Conservation (phyloP, 2,113 vertebrate genomes). For the Condylura cristata region DNA sequence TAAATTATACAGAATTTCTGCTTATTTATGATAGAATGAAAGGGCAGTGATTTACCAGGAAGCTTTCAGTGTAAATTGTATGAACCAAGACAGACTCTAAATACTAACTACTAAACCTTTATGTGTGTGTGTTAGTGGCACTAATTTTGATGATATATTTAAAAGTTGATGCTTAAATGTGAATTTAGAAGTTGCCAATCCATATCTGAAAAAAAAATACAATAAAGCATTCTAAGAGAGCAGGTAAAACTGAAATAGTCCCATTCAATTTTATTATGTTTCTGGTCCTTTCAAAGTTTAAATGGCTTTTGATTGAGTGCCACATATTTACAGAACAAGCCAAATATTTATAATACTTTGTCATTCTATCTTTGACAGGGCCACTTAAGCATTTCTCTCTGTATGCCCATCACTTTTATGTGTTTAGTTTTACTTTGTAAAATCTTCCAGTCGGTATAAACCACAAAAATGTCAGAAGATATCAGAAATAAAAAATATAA, state of each 20-base stretch:
- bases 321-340: slow-evolving; percentile 72
- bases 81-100: slow-evolving; percentile 57
- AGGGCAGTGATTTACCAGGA: slow-evolving; percentile 36
- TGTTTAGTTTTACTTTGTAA: slow-evolving; percentile 77
- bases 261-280: slow-evolving; percentile 61
- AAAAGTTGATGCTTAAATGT: slow-evolving; percentile 29
- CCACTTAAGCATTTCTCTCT: slow-evolving; percentile 57
- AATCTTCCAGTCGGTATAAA: slow-evolving; percentile 55
- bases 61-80: background rate
- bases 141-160: slow-evolving; percentile 47
- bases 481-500: slow-evolving; percentile 67
- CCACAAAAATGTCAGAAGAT: slow-evolving; percentile 58
- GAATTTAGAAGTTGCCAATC: slow-evolving; percentile 63
- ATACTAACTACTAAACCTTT: slow-evolving; percentile 46
- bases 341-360: slow-evolving; percentile 72
- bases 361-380: slow-evolving; percentile 77
- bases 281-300: slow-evolving; percentile 52
- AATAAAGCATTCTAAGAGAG: slow-evolving; percentile 63
- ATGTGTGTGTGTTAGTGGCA: background rate
- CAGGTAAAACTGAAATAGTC: slow-evolving; percentile 58
- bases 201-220: slow-evolving; percentile 23
- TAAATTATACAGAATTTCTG: slow-evolving; percentile 12
- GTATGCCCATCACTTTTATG: slow-evolving; percentile 52
- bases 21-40: background rate
- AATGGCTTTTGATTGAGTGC: slow-evolving; percentile 70